phyloP scores from a whole-genome alignment of 2,797 vertebrate genomes.

The Melanotaenia pygmaea region DNA sequence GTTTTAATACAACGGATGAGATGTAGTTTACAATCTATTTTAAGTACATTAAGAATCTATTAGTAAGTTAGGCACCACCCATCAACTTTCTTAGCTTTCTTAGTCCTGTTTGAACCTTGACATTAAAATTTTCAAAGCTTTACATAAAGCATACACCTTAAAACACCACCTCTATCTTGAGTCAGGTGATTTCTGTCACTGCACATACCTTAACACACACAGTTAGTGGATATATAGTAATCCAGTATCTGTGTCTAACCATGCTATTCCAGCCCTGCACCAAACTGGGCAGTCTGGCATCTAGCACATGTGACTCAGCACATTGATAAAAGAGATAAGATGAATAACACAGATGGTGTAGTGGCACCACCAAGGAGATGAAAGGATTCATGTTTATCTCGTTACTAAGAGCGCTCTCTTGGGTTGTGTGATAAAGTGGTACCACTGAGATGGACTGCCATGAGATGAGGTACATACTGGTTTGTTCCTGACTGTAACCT shows the following conservation, averaged over 20 bases:
- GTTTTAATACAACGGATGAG: neutral
- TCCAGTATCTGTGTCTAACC: constrained; percentile 34
- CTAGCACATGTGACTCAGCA: constrained; percentile 59
- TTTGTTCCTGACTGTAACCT: neutral
- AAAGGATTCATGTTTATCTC: constrained; percentile 44
- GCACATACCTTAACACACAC: neutral
- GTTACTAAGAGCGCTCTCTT: constrained; percentile 35
- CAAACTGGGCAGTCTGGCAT: constrained; percentile 47
- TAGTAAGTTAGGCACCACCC: neutral
- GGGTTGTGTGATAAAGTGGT: constrained; percentile 42
- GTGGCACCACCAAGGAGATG: constrained; percentile 52
- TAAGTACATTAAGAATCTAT: neutral
- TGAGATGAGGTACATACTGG: neutral
- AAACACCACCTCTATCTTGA: constrained; percentile 31
- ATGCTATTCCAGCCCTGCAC: constrained; percentile 24
- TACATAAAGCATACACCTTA: constrained; percentile 19
- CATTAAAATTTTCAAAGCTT: constrained; percentile 3
- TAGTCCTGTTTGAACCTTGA: constrained; percentile 9
- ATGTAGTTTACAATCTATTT: neutral
- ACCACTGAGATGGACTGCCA: constrained; percentile 33
- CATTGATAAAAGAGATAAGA: constrained; percentile 45
- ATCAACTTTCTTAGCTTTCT: constrained; percentile 7
- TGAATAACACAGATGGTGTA: constrained; percentile 49
- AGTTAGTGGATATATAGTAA: neutral
- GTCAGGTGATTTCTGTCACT: constrained; percentile 20